Evolutionary conservation across 2,888 invertebrate species (phyloP), one percentile per base, ranked within the genome.

Genomic region (Allophyes oxyacanthae): DNA sequence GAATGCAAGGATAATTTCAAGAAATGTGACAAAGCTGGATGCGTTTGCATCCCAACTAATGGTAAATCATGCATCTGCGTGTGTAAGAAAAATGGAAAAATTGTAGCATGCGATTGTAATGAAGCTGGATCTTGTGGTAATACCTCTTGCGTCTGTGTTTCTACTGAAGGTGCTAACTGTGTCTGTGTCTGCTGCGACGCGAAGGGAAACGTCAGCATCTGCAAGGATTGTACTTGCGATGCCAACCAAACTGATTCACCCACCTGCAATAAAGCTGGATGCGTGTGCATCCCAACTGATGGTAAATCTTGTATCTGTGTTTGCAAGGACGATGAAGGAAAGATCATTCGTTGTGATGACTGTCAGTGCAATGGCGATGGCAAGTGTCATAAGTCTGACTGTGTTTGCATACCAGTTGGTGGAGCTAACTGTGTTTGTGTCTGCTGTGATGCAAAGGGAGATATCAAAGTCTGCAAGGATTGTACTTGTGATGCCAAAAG

Each of bases 41-140:
- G 84, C 40, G 49, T 71, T 0, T 84, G 83, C 45, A 49, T 82
- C 6, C 57, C 72, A 6, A 76, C 73, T 40, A 58, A 58, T 1
- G 83, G 79, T 0, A 79, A 76, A 30, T 11, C 63, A 11, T 79
- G 73, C 51, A 62, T 83, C 45, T 84, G 82, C 10, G 63, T 82
- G 0, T 82, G 79, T 50, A 69, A 66, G 34, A 74, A 77, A 6
- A 64, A 80, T 6, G 75, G 64, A 0, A 67, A 63, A 32, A 58
- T 75, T 32, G 58, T 60, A 14, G 46, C 54, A 0, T 75, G 72
- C 13, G 58, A 72, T 7, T 75, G 75, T 34, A 62, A 62, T n/a
- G 58, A 56, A 11, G 36, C 51, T 4, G 69, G 60, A 11, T 46
- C 33, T 6, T 72, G 28, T 28, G 28, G 28, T 6, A 28, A 28